Conservation (phyloP, 2,888 invertebrate species). For the Ellobium chinense region DNA sequence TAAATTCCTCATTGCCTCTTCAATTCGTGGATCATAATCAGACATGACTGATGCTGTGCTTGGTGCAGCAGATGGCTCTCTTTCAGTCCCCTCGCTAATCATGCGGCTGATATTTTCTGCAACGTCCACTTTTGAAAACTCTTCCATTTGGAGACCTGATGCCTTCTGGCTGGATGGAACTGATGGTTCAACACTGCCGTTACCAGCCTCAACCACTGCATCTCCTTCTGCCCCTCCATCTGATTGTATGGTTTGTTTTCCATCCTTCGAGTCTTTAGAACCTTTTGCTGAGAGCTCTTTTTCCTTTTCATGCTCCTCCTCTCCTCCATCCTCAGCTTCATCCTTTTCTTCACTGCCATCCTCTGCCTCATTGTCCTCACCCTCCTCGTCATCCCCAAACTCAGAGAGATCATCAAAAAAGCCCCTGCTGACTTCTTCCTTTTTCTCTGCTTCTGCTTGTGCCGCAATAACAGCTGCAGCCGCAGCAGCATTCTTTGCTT, state of each 20-base stretch:
- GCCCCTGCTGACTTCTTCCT: not conserved
- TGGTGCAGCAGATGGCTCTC: not conserved
- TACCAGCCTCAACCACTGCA: not conserved
- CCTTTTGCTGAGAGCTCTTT: not conserved
- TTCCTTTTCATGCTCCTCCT: not conserved
- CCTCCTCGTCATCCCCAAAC: slow-evolving; percentile 74
- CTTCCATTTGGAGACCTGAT: not conserved
- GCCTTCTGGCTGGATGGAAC: not conserved
- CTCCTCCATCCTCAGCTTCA: slow-evolving; percentile 8
- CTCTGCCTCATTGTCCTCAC: not conserved
- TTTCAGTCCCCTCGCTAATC: not conserved
- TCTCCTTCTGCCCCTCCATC: not conserved
- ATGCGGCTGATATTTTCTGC: slow-evolving; percentile 27
- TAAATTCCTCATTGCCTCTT: slow-evolving; percentile 69
- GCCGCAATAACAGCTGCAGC: not conserved
- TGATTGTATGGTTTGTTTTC: slow-evolving; percentile 6
- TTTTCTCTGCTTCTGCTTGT: not conserved
- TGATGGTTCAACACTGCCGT: not conserved
- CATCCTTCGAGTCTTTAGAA: not conserved
- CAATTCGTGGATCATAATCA: slow-evolving; percentile 58
- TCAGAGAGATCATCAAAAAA: slow-evolving; percentile 9
- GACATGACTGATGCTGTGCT: slow-evolving; percentile 11
- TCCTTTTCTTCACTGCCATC: not conserved
- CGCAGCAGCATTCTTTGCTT: slow-evolving; percentile 27
- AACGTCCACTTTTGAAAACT: slow-evolving; percentile 5